Percentiles rank a stretch among this genome's conserved stretches.
Conservation (phyloP, 2,888 invertebrate species). For the Antheraea yamamai region DNA sequence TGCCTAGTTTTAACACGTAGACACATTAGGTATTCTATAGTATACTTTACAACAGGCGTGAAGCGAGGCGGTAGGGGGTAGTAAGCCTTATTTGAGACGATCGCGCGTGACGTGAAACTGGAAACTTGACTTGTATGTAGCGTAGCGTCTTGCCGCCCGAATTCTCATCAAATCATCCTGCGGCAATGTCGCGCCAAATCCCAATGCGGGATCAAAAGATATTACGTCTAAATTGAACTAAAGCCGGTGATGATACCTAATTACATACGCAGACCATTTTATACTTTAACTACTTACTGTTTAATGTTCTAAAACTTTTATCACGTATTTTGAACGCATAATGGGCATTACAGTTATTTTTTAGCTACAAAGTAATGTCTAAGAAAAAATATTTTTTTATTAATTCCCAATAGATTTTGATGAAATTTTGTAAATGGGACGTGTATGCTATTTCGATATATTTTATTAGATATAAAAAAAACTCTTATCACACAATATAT, state of each 20-base stretch:
- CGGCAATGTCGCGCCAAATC: constrained; percentile 78
- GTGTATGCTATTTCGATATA: too few relatives aligned
- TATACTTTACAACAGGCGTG: constrained; percentile 65
- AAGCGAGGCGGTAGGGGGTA: constrained; percentile 65
- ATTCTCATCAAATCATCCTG: constrained; percentile 79
- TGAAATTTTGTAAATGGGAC: too few relatives aligned
- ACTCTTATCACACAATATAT: too few relatives aligned
- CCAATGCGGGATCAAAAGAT: constrained; percentile 75
- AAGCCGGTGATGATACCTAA: constrained; percentile 55
- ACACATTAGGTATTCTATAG: constrained; percentile 74
- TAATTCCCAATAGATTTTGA: too few relatives aligned
- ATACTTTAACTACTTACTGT: constrained; percentile 9
- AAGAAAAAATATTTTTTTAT: too few relatives aligned
- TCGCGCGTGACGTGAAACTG: constrained; percentile 80
- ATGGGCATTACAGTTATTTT: background rate
- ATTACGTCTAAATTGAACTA: constrained; percentile 75
- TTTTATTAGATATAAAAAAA: too few relatives aligned
- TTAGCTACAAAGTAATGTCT: background rate
- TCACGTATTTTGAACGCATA: background rate
- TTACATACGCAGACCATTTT: constrained; percentile 38
- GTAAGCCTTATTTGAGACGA: constrained; percentile 78
- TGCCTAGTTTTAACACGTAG: constrained; percentile 47
- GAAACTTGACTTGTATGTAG: constrained; percentile 72
- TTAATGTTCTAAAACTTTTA: background rate
- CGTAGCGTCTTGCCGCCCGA: constrained; percentile 68